A percentile compares a stretch with the other conserved stretches of the same genome.
phyloP scores from a whole-genome alignment of 2,888 invertebrate species.

The Drosophila incognita region DNA sequence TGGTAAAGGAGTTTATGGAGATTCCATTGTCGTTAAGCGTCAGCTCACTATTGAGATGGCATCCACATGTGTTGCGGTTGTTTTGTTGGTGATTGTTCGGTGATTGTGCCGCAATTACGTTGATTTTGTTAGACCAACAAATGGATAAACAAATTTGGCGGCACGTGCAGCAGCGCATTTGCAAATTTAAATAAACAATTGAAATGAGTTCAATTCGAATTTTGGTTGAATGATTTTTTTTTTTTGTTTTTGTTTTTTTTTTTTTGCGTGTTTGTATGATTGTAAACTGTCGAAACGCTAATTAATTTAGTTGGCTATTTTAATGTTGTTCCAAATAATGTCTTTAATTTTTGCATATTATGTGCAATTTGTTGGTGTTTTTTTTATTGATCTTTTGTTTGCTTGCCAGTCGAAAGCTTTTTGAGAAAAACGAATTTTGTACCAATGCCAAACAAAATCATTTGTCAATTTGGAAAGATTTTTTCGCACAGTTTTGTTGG shows the following conservation, averaged over 20 bases:
- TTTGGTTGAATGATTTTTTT: constrained; percentile 31
- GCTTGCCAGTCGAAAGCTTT: constrained; percentile 51
- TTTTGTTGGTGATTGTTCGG: constrained; percentile 11
- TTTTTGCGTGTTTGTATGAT: constrained; percentile 15
- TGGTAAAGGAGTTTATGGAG: constrained; percentile 69
- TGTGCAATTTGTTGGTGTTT: constrained; percentile 56
- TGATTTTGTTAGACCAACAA: constrained; percentile 44
- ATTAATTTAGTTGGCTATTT: constrained; percentile 43
- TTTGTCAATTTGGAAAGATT: constrained; percentile 57
- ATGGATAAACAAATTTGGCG: constrained; percentile 55
- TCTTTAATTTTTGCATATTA: constrained; percentile 65
- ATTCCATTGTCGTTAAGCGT: constrained; percentile 79
- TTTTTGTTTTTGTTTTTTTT: not conserved
- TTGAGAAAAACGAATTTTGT: constrained; percentile 43
- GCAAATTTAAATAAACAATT: constrained; percentile 64
- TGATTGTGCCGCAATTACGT: constrained; percentile 27
- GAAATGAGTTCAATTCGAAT: constrained; percentile 41
- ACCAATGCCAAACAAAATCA: constrained; percentile 70
- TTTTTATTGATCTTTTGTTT: constrained; percentile 30
- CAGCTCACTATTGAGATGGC: constrained; percentile 71
- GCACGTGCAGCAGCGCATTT: constrained; percentile 58
- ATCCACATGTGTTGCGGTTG: constrained; percentile 36
- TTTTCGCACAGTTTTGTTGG: constrained; percentile 28
- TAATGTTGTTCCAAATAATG: constrained; percentile 21
- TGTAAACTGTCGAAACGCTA: constrained; percentile 36